Evolutionary conservation across 2,888 invertebrate genomes (phyloP), one percentile per base, ranked within the genome.

Genomic region (Trissolcus brochymenae): DNA sequence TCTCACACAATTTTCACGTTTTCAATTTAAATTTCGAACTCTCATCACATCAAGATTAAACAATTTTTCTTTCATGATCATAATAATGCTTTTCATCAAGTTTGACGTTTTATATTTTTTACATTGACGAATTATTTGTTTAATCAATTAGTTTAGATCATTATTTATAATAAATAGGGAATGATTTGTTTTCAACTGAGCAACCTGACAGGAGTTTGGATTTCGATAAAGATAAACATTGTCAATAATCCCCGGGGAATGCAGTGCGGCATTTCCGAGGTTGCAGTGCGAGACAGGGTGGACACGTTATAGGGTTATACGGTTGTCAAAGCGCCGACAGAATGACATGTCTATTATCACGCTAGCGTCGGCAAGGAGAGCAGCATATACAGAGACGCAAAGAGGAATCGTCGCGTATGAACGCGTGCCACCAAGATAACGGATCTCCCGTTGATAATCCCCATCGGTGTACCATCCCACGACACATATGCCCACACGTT

Each of bases 341-440:
- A 84, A 86, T 89, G 88, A 89, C 89, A 88, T 88, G 86, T 88
- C 89, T 87, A 89, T 89, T 89, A 89, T 88, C 88, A 87, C 87
- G 81, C 81, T 79, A 72, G 71, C 78, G 70, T 80, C 80, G 82
- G 74, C 78, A 80, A 79, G 76, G 64, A 59, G 72, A 55, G 55
- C 59, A 21, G 56, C 35, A 35, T 56, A 66, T 49, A 67, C 56
- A 68, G 65, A 67, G 60, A 66, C 77, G 79, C 76, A 73, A 71
- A 68, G 79, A 80, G 82, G 79, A 81, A 81, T 80, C 73, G 81
- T 73, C 81, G 80, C 81, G 73, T 77, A 82, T 81, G 81, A 82
- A 79, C 87, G 86, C 86, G 87, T 86, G 87, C 85, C 84, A 84
- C 82, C 81, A 84, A 87, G 88, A 88, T 88, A 87, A 85, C 86